Base-by-base conservation (phyloP, 2,888 invertebrate species). In the Calliopum simillimum region DNA sequence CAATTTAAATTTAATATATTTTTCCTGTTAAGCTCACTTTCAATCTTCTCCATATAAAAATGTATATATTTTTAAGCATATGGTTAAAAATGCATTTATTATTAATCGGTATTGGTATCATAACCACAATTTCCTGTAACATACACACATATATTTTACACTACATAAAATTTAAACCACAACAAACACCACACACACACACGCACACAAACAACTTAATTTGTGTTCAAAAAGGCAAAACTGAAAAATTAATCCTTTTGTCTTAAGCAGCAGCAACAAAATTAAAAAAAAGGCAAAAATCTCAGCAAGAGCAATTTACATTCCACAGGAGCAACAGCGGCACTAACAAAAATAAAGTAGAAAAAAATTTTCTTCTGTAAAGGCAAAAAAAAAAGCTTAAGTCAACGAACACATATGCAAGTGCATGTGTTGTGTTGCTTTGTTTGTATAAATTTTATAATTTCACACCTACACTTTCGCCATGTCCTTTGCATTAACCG, bases 401-500 rank as follows among this genome's bases (percentile, higher is more conserved):
- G 44, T 47, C 43, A 23, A 67, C 63, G 71, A 64, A 41, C 66
- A 49, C 59, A 44, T 62, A 41, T n/a, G 21, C 53, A 19, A 4
- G 43, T 55, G 46, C 41, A 62, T 59, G 61, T 44, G 55, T 19
- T n/a, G 23, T 51, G 68, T 62, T 47, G 70, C 63, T 58, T 69
- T 73, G 77, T 76, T 78, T 78, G 33, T 33, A 33, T 8, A 33
- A 33, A 33, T 33, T 8, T 77, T 79, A 79, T 44, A 16, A 25
- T 58, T 41, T 14, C 23, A 58, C 56, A 25, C 33, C 56, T 25
- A 33, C 56, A n/a, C 33, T 25, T 58, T 33, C 25, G 25, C 16
- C 56, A 33, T 58, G 25, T 33, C 41, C 53, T 53, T 23, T 53
- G 14, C 23, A 53, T 23, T 33, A 53, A 33, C 13, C 56, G 25